These are phyloP conservation scores for Nebria brevicollis DNA, from an alignment of 2,888 invertebrate genomes.

Conservation along the genomic window DNA sequence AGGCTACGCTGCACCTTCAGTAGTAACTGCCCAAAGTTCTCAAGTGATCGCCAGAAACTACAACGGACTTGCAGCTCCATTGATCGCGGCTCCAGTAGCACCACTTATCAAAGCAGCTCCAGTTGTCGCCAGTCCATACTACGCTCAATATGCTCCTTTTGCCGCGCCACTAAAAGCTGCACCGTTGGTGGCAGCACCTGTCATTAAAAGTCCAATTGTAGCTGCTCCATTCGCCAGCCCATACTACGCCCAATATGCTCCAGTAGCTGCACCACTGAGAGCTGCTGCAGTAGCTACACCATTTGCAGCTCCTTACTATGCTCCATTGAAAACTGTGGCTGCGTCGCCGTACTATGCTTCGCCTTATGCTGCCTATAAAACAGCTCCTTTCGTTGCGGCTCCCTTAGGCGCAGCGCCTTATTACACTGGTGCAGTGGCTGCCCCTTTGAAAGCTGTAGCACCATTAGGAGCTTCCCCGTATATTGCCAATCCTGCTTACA, in stretches of 20 bases:
- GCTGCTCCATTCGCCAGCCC: conserved; percentile 39
- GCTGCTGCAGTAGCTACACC: neutral
- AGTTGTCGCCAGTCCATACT: conserved; percentile 8
- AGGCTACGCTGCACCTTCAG: neutral
- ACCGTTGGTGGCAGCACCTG: conserved; percentile 52
- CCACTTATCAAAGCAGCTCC: conserved; percentile 46
- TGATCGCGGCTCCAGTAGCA: conserved; percentile 52
- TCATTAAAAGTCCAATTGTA: conserved; percentile 50
- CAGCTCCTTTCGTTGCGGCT: neutral
- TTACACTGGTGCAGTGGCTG: neutral
- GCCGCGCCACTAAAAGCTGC: conserved; percentile 49
- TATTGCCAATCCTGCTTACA: neutral
- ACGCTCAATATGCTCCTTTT: conserved; percentile 49
- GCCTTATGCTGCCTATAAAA: neutral
- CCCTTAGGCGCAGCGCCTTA: neutral
- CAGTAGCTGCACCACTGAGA: conserved; percentile 9
- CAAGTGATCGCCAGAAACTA: conserved; percentile 72
- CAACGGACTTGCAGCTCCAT: conserved; percentile 67
- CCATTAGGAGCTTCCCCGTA: neutral
- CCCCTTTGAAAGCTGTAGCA: neutral
- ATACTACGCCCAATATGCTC: conserved; percentile 15
- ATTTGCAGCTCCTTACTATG: neutral
- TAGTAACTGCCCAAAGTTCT: conserved; percentile 69
- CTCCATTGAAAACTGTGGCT: neutral
- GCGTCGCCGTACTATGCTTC: neutral